phyloP scores from a whole-genome alignment of 2,888 invertebrate genomes.

The Xestia rhomboidea region DNA sequence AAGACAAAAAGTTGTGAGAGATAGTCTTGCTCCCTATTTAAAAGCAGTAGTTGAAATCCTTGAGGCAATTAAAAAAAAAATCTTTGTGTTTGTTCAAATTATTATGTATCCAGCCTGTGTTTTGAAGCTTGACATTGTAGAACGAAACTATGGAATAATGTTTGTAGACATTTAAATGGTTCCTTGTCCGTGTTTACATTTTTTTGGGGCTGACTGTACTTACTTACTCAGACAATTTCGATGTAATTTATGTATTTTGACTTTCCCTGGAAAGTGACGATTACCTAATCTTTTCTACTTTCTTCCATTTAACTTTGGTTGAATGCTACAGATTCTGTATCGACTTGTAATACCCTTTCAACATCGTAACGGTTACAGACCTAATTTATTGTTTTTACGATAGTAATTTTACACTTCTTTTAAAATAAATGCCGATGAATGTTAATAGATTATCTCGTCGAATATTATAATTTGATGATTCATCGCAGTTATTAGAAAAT shows the following conservation, averaged over 20 bases:
- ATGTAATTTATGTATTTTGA: neutral
- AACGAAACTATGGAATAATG: too few relatives aligned
- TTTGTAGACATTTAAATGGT: too few relatives aligned
- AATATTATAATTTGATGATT: constrained; percentile 33
- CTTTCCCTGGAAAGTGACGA: constrained; percentile 19
- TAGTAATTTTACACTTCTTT: constrained; percentile 42
- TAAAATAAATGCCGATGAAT: constrained; percentile 18
- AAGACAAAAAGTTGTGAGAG: neutral
- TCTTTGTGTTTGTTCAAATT: too few relatives aligned
- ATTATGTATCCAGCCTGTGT: too few relatives aligned
- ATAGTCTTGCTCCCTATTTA: neutral
- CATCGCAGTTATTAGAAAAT: constrained; percentile 25
- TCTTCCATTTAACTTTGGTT: constrained; percentile 22
- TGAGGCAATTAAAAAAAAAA: neutral
- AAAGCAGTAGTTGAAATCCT: neutral
- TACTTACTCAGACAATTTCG: neutral
- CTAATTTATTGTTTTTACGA: constrained; percentile 35
- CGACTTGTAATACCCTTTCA: neutral
- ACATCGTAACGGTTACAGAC: constrained; percentile 10
- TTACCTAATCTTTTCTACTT: constrained; percentile 1
- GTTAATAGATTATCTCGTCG: constrained; percentile 8
- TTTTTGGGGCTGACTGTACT: too few relatives aligned
- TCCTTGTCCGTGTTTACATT: too few relatives aligned
- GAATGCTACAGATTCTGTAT: constrained; percentile 1
- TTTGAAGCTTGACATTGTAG: too few relatives aligned